These are phyloP conservation scores for Cheilosia soror DNA, from an alignment of 2,888 invertebrate genomes.

Conservation along the genomic window DNA sequence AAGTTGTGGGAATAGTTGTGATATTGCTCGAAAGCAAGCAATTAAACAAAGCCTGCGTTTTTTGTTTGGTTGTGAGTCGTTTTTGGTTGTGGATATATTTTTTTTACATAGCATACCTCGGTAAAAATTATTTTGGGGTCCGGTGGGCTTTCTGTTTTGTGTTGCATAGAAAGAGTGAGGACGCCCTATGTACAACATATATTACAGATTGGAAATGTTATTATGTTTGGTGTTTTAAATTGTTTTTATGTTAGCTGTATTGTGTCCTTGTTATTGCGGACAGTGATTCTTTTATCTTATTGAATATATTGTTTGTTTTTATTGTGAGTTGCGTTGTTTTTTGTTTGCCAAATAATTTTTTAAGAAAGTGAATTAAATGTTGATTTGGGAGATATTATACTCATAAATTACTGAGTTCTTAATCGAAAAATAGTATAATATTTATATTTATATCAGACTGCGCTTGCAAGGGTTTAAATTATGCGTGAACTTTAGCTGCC, in stretches of 20 bases:
- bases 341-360: slow-evolving; percentile 40
- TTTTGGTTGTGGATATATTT: slow-evolving; percentile 1
- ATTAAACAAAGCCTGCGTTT: slow-evolving; percentile 37
- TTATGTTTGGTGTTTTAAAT: slow-evolving; percentile 36
- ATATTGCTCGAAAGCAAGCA: slow-evolving; percentile 58
- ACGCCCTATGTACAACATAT: slow-evolving; percentile 71
- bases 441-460: too few species aligned
- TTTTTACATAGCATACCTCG: slow-evolving; percentile 64
- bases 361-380: slow-evolving; percentile 50
- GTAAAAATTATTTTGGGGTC: slow-evolving; percentile 78
- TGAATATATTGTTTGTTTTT: slow-evolving; percentile 14
- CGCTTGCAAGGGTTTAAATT: too few species aligned
- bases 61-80: slow-evolving; percentile 3
- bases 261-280: slow-evolving; percentile 32
- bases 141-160: slow-evolving; percentile 82
- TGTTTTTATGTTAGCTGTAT: slow-evolving; percentile 26
- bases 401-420: too few species aligned
- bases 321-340: slow-evolving; percentile 34
- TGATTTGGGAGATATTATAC: not conserved
- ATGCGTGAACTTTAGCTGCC: too few species aligned
- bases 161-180: slow-evolving; percentile 77
- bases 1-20: slow-evolving; percentile 22
- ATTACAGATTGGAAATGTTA: slow-evolving; percentile 52
- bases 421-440: too few species aligned
- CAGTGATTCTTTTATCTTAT: not conserved